Conservation (phyloP, 2,113 vertebrate genomes). For the Gambusia holbrooki region DNA sequence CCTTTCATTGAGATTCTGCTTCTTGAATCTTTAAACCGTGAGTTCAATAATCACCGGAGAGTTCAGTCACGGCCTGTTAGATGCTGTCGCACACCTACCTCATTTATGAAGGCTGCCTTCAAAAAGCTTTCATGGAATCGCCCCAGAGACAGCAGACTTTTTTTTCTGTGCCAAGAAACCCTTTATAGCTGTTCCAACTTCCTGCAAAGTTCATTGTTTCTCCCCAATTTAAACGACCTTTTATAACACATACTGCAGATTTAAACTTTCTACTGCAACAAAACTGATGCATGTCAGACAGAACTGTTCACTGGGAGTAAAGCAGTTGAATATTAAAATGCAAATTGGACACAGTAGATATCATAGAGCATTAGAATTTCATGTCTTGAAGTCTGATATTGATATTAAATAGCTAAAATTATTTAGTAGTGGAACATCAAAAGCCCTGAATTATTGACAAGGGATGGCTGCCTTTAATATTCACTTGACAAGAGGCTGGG, state of each 20-base stretch:
- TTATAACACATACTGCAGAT: conserved; percentile 10
- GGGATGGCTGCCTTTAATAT: conserved; percentile 3
- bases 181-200: conserved; percentile 42
- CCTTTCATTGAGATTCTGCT: conserved; percentile 25
- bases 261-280: conserved; percentile 3
- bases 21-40: conserved; percentile 39
- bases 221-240: not conserved
- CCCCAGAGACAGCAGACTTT: conserved; percentile 44
- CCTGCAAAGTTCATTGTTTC: conserved; percentile 31
- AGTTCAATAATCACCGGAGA: conserved; percentile 17
- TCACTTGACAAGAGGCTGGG: not conserved
- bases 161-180: conserved; percentile 44
- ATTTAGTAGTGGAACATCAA: conserved; percentile 22
- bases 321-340: not conserved
- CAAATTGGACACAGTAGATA: conserved; percentile 6
- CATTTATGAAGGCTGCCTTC: conserved; percentile 31
- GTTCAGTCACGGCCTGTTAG: conserved; percentile 15
- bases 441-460: conserved; percentile 15
- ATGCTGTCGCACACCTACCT: conserved; percentile 17
- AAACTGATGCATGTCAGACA: not conserved
- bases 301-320: not conserved
- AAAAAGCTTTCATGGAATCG: conserved; percentile 49
- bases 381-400: conserved; percentile 23
- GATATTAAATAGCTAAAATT: conserved; percentile 33
- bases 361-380: conserved; percentile 43